phyloP scores from a whole-genome alignment of 2,113 vertebrate species.

The Neoarius graeffei region DNA sequence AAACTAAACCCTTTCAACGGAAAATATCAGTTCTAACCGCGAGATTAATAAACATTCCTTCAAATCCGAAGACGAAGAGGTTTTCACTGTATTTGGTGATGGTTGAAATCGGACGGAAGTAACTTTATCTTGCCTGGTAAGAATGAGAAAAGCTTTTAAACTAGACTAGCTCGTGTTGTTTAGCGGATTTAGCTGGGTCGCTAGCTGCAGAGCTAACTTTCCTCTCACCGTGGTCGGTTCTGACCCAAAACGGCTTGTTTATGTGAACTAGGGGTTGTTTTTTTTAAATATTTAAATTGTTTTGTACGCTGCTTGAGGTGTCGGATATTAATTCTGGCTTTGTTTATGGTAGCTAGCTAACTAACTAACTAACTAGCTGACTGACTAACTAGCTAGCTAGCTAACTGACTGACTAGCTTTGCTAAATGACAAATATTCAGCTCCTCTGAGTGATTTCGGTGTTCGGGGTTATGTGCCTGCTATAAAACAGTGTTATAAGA shows the following conservation, averaged over 20 bases:
- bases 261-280: not conserved
- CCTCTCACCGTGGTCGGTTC: not conserved
- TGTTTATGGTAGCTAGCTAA: not conserved
- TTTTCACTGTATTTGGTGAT: conserved; percentile 58
- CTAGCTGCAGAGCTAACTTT: not conserved
- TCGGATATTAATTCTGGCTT: not conserved
- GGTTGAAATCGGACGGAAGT: conserved; percentile 71
- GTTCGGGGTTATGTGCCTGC: not conserved
- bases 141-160: conserved; percentile 46
- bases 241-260: not conserved
- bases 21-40: not conserved
- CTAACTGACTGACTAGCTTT: too few relatives aligned
- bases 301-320: not conserved
- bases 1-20: not conserved
- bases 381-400: too few relatives aligned
- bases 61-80: not conserved
- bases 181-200: not conserved
- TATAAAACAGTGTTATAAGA: not conserved
- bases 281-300: too few relatives aligned
- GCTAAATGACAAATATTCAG: not conserved
- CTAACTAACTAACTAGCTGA: too few relatives aligned
- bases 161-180: not conserved
- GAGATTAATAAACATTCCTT: not conserved
- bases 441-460: not conserved
- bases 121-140: conserved; percentile 69